Evolutionary conservation across 2,797 vertebrate species (phyloP).

Genomic region (Melanotaenia boesemani): DNA sequence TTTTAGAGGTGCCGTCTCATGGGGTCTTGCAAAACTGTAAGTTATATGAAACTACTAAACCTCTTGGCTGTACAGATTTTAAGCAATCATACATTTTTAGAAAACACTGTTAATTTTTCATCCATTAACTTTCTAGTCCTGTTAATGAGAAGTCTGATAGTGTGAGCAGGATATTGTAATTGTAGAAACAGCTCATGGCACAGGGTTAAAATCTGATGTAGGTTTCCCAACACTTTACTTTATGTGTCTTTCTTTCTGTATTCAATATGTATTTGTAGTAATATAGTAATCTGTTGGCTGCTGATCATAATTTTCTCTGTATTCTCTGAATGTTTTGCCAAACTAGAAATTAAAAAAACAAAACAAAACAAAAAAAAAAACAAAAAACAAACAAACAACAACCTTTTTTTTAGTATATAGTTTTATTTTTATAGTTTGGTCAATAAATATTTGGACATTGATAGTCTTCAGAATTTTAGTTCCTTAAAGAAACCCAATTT

Average conservation of each 20-base stretch:
- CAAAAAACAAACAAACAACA: too few species aligned
- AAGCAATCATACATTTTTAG: background rate
- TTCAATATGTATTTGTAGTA: background rate
- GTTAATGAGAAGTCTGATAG: background rate
- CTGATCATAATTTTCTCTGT: too few species aligned
- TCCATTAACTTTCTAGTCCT: background rate
- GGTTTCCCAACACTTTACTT: background rate
- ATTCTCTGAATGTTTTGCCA: background rate
- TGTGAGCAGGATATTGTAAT: background rate
- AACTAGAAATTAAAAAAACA: too few species aligned
- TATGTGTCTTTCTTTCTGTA: background rate
- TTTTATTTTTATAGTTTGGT: background rate
- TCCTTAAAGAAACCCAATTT: background rate
- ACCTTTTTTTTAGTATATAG: background rate
- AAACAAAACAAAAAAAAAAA: too few species aligned
- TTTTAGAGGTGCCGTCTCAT: background rate
- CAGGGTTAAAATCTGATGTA: background rate
- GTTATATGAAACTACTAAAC: background rate
- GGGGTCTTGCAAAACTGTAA: background rate
- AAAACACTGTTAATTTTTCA: slow-evolving; percentile 9
- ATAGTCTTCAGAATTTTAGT: background rate
- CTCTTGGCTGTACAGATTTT: background rate
- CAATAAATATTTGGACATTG: too few species aligned
- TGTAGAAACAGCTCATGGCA: background rate
- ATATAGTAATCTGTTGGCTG: background rate